Conservation (phyloP, 1,140 invertebrate species). For the Orussus abietinus region DNA sequence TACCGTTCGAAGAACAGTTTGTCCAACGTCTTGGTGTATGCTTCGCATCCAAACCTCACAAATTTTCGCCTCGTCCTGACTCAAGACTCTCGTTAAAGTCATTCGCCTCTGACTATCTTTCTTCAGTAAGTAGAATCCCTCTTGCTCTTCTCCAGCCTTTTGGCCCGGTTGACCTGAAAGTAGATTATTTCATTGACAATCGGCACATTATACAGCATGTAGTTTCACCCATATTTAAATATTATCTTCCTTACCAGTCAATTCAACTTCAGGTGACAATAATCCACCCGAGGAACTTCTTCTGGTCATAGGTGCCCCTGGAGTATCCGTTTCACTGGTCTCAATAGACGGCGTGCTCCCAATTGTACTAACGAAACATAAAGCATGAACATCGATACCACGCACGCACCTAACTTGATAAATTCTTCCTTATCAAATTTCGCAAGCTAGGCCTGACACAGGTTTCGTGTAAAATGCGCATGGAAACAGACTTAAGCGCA, state of each 20-base stretch:
- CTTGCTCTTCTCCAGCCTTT: conserved; percentile 67
- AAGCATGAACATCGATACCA: too few relatives aligned
- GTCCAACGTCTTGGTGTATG: conserved; percentile 66
- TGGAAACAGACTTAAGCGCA: too few relatives aligned
- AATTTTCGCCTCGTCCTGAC: conserved; percentile 83
- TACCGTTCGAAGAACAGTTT: conserved; percentile 61
- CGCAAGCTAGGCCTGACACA: too few relatives aligned
- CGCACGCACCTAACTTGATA: too few relatives aligned
- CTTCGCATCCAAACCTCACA: conserved; percentile 79
- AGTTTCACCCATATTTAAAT: conserved; percentile 3
- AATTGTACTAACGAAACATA: conserved; percentile 58
- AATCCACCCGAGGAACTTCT: conserved; percentile 75
- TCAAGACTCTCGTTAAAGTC: conserved; percentile 85
- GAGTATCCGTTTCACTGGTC: conserved; percentile 57
- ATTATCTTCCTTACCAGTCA: conserved; percentile 32
- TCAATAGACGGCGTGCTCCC: conserved; percentile 69
- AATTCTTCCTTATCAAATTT: too few relatives aligned
- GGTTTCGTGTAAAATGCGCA: too few relatives aligned
- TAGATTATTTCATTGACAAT: conserved; percentile 5
- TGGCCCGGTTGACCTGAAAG: conserved; percentile 37
- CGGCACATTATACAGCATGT: conserved; percentile 1
- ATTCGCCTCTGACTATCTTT: conserved; percentile 94
- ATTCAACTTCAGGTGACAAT: conserved; percentile 72
- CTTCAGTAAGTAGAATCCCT: conserved; percentile 92
- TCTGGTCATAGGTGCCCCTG: conserved; percentile 60